Conservation (phyloP, 2,797 vertebrate genomes). For the Dryobates pubescens region DNA sequence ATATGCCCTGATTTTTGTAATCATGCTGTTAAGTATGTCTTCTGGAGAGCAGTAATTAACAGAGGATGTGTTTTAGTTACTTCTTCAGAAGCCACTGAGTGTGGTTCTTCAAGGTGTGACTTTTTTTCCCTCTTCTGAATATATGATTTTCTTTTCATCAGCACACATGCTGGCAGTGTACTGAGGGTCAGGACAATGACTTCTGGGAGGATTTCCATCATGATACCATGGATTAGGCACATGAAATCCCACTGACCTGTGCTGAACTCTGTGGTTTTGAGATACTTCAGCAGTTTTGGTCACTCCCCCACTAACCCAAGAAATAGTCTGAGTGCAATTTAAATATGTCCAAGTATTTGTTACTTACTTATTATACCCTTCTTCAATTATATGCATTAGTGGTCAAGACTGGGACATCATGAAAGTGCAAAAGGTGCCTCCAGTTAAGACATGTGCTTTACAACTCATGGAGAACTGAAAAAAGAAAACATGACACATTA, state of each 20-base stretch:
- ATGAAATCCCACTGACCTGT: not conserved
- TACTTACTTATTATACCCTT: not conserved
- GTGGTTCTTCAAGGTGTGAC: not conserved
- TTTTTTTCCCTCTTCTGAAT: not conserved
- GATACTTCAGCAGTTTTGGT: not conserved
- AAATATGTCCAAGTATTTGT: not conserved
- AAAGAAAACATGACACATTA: not conserved
- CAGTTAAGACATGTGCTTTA: not conserved
- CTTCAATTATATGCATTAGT: not conserved
- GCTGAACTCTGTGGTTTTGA: not conserved
- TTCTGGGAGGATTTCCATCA: not conserved
- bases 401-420: not conserved
- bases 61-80: not conserved
- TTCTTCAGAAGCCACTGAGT: not conserved
- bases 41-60: not conserved
- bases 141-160: not conserved
- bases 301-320: not conserved
- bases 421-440: not conserved
- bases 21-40: not conserved
- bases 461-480: not conserved
- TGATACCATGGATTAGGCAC: not conserved
- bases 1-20: not conserved
- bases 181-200: not conserved
- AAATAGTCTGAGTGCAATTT: not conserved
- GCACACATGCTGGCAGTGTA: rapidly evolving